These are phyloP conservation scores for Gasterosteus aculeatus DNA, from an alignment of 2,113 vertebrate species.

Conservation along the genomic window DNA sequence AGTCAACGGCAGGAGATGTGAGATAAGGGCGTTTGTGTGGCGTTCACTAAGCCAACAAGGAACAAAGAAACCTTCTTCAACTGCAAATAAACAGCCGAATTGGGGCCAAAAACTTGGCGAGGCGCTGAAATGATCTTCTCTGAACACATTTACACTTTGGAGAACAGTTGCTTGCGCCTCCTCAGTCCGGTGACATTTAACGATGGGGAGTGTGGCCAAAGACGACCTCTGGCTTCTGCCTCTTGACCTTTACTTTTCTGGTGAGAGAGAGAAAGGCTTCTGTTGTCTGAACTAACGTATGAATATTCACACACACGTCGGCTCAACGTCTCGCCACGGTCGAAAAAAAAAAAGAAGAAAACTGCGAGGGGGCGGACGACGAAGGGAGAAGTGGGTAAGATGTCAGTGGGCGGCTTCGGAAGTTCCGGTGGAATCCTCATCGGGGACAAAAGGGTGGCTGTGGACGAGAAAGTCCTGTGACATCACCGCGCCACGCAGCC, in stretches of 20 bases:
- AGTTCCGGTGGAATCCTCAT: slow-evolving; percentile 35
- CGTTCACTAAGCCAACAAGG: slow-evolving; percentile 1
- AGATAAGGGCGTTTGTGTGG: neutral
- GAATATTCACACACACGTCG: slow-evolving; percentile 21
- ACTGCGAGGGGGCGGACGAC: neutral
- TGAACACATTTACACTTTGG: slow-evolving; percentile 15
- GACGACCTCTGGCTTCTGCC: slow-evolving; percentile 12
- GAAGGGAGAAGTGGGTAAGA: slow-evolving; percentile 44
- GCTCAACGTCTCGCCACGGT: neutral
- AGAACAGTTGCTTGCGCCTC: neutral
- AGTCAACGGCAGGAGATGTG: neutral
- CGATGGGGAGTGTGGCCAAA: slow-evolving; percentile 14
- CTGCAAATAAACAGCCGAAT: neutral
- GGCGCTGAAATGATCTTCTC: neutral
- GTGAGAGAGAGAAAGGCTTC: slow-evolving; percentile 46
- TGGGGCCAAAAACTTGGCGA: neutral
- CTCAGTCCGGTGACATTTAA: slow-evolving; percentile 48
- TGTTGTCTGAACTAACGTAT: slow-evolving; percentile 42
- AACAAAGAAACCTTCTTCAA: slow-evolving; percentile 13
- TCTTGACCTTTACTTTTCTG: slow-evolving; percentile 12
- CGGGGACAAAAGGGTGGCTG: slow-evolving; percentile 68
- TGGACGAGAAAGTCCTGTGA: slow-evolving; percentile 61
- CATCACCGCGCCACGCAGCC: slow-evolving; percentile 53
- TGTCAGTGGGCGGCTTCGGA: slow-evolving; percentile 36
- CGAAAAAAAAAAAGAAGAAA: neutral